Evolutionary conservation across 2,888 invertebrate genomes (phyloP).

Genomic region (Lycaena phlaeas): DNA sequence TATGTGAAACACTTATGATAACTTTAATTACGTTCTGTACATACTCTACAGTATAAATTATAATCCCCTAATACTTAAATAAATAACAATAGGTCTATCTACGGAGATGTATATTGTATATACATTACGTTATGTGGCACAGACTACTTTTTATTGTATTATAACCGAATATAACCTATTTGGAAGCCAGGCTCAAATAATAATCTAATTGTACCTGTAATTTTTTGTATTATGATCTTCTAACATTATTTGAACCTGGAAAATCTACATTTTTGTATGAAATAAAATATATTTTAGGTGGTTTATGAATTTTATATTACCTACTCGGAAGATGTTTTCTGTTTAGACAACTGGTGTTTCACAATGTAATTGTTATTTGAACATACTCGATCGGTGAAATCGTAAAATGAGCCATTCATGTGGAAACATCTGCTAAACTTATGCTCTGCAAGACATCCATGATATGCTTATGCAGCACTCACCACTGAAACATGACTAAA

Average conservation of each 20-base stretch:
- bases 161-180: conserved; percentile 21
- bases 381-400: too few relatives aligned
- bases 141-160: conserved; percentile 42
- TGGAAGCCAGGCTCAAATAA: conserved; percentile 13
- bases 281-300: not conserved
- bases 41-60: conserved; percentile 50
- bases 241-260: conserved; percentile 2
- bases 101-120: conserved; percentile 53
- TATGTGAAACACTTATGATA: conserved; percentile 46
- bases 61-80: conserved; percentile 45
- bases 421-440: too few relatives aligned
- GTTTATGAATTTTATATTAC: not conserved
- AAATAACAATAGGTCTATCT: conserved; percentile 62
- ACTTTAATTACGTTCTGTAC: conserved; percentile 40
- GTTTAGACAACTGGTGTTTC: not conserved
- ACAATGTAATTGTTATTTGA: not conserved
- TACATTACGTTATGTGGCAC: conserved; percentile 61
- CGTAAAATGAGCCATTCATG: too few relatives aligned
- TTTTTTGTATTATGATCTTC: not conserved
- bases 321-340: not conserved
- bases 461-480: conserved; percentile 10
- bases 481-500: conserved; percentile 21
- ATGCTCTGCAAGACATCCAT: too few relatives aligned
- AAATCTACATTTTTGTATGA: not conserved
- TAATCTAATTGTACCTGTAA: not conserved